Evolutionary conservation across 2,888 invertebrate genomes (phyloP), one percentile per base, ranked within the genome.

Genomic region (Torymus aiolomorphi): DNA sequence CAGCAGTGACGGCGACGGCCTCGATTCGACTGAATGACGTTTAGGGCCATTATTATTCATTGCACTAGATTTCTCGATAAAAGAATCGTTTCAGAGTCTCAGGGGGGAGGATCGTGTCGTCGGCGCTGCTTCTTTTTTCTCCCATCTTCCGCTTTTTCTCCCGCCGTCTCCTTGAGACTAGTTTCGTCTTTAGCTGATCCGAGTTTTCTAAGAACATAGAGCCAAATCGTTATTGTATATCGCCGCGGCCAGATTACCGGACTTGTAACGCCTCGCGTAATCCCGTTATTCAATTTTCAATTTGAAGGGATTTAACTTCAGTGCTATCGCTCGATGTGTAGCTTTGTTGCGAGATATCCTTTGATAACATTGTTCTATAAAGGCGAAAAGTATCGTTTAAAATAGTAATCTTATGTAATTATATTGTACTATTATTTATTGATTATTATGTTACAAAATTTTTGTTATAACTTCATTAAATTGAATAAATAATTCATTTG

Each of bases 21-120:
- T 73, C 80, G 61, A 79, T 79, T 77, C 42, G 13, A 66, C 69
- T 66, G 54, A 79, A 76, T 76, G 74, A 71, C 73, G 71, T 76
- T 71, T 63, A 76, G 62, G 75, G 62, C 81, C 82, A 85, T 87
- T 86, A 87, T 86, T 87, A 87, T 87, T 86, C 85, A 86, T 87
- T 83, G 83, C n/a, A 71, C 82, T 80, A 76, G 82, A 84, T 87
- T 85, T 81, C 73, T 77, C 83, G 85, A 84, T 84, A 83, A 83
- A 84, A 84, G 83, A 85, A 82, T 76, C 80, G 73, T 76, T 80
- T 69, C 51, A 18, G 67, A 76, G 62, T 76, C 73, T 72, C 66
- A 52, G 13, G 69, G 13, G 69, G 67, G 62, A 31, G 51, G 24
- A 65, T 31, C 57, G 57, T 59, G n/a, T 49, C 52, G 31, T 18